Conservation (phyloP, 2,797 vertebrate species). For the Novumbra hubbsi region DNA sequence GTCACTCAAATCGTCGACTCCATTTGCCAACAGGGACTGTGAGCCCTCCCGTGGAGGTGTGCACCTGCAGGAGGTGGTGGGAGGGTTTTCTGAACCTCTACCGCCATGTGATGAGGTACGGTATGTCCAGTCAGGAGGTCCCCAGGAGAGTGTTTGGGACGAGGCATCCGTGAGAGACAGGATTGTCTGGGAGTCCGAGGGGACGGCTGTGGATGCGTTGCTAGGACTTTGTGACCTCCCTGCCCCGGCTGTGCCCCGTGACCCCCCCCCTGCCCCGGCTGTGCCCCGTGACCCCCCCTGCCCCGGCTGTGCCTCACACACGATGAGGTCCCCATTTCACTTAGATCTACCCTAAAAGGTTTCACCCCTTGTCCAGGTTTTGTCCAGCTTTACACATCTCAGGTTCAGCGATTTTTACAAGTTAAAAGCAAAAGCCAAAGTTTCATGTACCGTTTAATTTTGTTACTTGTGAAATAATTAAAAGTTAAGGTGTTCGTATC, state of each 20-base stretch:
- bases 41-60: neutral
- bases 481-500: conserved; percentile 23
- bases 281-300: neutral
- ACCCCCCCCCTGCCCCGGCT: too few species aligned
- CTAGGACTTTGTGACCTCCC: conserved; percentile 31
- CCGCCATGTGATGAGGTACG: too few species aligned
- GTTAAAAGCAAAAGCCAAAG: neutral
- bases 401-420: neutral
- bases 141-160: neutral
- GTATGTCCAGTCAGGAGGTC: neutral
- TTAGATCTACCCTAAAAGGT: neutral
- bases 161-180: neutral
- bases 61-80: too few species aligned
- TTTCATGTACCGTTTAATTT: neutral
- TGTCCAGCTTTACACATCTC: neutral
- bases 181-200: conserved; percentile 35
- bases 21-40: neutral
- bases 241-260: too few species aligned
- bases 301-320: neutral
- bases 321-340: neutral
- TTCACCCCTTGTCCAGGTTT: neutral
- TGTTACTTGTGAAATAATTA: conserved; percentile 9
- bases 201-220: conserved; percentile 36
- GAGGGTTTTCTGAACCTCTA: neutral
- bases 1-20: neutral